These are phyloP conservation scores for Myotis myotis DNA, from an alignment of 2,797 vertebrate genomes.

Conservation along the genomic window DNA sequence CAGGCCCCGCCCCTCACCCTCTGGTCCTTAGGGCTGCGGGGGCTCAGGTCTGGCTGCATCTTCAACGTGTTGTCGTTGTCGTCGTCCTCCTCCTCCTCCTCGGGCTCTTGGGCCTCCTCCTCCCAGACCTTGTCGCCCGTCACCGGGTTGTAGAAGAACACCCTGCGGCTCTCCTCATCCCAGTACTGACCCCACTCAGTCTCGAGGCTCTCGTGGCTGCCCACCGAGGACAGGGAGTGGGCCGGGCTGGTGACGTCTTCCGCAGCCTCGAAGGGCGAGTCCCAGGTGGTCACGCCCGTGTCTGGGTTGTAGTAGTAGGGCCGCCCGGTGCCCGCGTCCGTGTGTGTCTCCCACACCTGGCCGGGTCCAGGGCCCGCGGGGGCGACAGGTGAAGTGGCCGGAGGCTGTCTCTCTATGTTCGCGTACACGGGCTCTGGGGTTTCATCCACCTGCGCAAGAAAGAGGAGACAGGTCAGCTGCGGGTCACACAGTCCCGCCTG, in stretches of 20 bases:
- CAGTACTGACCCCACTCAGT: constrained; percentile 87
- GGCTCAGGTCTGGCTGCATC: constrained; percentile 82
- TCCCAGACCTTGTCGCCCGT: constrained; percentile 90
- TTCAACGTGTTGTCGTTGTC: constrained; percentile 36
- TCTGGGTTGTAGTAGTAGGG: constrained; percentile 91
- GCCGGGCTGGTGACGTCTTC: constrained; percentile 77
- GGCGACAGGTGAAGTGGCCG: constrained; percentile 40
- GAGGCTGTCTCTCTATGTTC: constrained; percentile 86
- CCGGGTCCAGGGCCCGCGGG: constrained; percentile 55
- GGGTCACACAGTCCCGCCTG: background rate
- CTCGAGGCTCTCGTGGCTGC: constrained; percentile 74
- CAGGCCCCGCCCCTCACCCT: constrained; percentile 82
- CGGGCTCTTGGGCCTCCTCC: constrained; percentile 73
- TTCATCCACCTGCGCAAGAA: background rate
- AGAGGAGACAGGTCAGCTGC: background rate
- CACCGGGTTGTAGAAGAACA: constrained; percentile 89
- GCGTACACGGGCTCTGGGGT: constrained; percentile 84
- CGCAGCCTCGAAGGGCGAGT: constrained; percentile 84
- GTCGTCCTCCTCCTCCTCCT: constrained; percentile 72
- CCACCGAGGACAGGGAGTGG: constrained; percentile 73
- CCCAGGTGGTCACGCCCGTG: constrained; percentile 94
- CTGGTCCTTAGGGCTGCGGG: constrained; percentile 53
- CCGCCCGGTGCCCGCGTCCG: constrained; percentile 86
- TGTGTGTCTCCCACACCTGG: constrained; percentile 89
- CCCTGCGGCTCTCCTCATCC: constrained; percentile 87